Conservation (phyloP, 2,797 vertebrate genomes). For the Hirundo rustica region DNA sequence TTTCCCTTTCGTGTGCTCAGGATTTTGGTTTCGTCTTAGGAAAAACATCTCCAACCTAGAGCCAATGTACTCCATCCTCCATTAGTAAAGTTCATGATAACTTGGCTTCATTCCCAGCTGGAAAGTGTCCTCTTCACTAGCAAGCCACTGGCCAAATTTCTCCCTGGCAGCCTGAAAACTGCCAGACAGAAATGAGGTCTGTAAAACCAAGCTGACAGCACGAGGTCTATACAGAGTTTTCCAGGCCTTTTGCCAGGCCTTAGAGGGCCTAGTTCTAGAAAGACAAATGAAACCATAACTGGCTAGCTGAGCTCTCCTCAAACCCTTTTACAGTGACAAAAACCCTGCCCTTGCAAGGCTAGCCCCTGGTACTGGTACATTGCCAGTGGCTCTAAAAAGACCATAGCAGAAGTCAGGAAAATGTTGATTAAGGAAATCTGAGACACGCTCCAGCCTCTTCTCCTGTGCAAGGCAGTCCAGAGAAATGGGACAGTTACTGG, state of each 20-base stretch:
- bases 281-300: slow-evolving; percentile 48
- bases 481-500: not conserved
- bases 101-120: not conserved
- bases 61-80: not conserved
- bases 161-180: slow-evolving; percentile 45
- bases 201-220: slow-evolving; percentile 37
- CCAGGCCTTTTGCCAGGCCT: slow-evolving; percentile 50
- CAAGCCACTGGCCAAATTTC: slow-evolving; percentile 29
- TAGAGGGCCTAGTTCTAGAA: slow-evolving; percentile 53
- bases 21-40: not conserved
- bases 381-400: not conserved
- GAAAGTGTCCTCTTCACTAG: slow-evolving; percentile 13
- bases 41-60: not conserved
- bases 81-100: not conserved
- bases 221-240: slow-evolving; percentile 18
- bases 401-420: not conserved
- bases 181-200: slow-evolving; percentile 48
- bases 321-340: slow-evolving; percentile 1
- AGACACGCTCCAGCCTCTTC: not conserved
- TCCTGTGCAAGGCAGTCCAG: not conserved
- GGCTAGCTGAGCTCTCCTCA: not conserved
- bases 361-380: not conserved
- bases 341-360: not conserved
- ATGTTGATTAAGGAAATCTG: not conserved
- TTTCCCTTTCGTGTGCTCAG: not conserved